A percentile compares a stretch with the other conserved stretches of the same genome.
These are phyloP conservation scores for Cheiracanthium punctorium DNA, from an alignment of 2,888 invertebrate genomes.

Conservation along the genomic window DNA sequence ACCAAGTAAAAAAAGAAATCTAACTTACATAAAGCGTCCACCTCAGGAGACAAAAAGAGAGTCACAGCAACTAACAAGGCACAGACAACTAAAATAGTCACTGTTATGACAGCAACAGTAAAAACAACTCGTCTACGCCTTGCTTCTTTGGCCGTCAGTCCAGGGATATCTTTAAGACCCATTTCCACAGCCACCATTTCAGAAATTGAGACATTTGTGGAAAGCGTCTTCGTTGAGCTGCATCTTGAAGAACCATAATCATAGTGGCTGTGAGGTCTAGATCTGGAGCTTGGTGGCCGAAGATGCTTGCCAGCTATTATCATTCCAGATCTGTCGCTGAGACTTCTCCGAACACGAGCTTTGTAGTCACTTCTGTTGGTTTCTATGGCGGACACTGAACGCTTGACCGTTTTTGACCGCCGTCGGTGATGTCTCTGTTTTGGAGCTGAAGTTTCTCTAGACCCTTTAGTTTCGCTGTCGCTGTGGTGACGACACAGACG, in stretches of 20 bases:
- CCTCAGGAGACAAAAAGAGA: slow-evolving; percentile 56
- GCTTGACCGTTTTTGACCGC: slow-evolving; percentile 15
- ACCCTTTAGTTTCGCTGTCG: slow-evolving; percentile 30
- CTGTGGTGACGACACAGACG: slow-evolving; percentile 57
- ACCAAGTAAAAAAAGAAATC: background rate
- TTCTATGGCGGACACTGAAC: slow-evolving; percentile 58
- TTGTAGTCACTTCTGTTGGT: slow-evolving; percentile 29
- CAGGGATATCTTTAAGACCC: slow-evolving; percentile 59
- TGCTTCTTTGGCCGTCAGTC: slow-evolving; percentile 57
- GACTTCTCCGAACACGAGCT: slow-evolving; percentile 50
- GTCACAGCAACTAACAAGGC: slow-evolving; percentile 53
- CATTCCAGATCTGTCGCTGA: slow-evolving; percentile 50
- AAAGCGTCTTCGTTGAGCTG: slow-evolving; percentile 39
- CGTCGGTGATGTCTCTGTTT: background rate
- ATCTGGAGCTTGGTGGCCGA: background rate
- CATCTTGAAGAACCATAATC: slow-evolving; percentile 26
- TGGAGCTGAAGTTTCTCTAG: background rate
- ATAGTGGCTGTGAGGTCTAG: slow-evolving; percentile 23
- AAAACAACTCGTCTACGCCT: slow-evolving; percentile 47
- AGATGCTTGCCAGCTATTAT: slow-evolving; percentile 41
- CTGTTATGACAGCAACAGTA: slow-evolving; percentile 39
- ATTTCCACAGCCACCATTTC: slow-evolving; percentile 61
- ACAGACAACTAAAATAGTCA: slow-evolving; percentile 41
- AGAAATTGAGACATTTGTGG: slow-evolving; percentile 47
- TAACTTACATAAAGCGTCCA: slow-evolving; percentile 65